These are phyloP conservation scores for Cyrtonyx montezumae DNA, from an alignment of 2,113 vertebrate species.

Conservation along the genomic window DNA sequence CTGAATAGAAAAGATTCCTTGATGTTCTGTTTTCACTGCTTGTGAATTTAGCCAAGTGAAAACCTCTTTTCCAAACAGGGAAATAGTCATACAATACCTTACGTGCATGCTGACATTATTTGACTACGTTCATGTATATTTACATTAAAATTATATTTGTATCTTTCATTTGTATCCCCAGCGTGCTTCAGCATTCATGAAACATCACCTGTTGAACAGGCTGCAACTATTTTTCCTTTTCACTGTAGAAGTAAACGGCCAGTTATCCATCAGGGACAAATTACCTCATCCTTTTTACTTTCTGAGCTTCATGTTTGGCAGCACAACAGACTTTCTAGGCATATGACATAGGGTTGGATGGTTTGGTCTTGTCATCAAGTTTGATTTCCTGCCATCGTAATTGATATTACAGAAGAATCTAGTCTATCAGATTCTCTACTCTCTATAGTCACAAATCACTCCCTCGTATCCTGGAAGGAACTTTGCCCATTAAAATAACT, in stretches of 20 bases:
- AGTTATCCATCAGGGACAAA: background rate
- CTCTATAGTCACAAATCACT: background rate
- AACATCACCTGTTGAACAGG: constrained; percentile 14
- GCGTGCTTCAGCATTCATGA: constrained; percentile 14
- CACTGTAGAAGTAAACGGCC: background rate
- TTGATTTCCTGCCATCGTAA: constrained; percentile 1
- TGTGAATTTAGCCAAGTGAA: background rate
- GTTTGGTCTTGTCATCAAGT: background rate
- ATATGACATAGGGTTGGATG: background rate
- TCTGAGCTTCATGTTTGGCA: background rate
- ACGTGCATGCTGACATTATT: background rate
- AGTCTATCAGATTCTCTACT: background rate
- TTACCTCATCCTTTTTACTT: background rate
- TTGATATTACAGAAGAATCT: background rate
- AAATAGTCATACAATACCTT: background rate
- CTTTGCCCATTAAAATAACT: background rate
- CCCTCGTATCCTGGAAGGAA: background rate
- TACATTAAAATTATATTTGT: constrained; percentile 21
- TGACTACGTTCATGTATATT: constrained; percentile 1
- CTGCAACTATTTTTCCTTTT: constrained; percentile 6
- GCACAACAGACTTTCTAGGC: background rate
- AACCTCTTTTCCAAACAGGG: background rate
- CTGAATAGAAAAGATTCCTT: background rate
- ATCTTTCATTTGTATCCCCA: background rate
- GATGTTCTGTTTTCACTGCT: background rate